These are phyloP conservation scores for Synergus laeviventris DNA, from an alignment of 2,888 invertebrate genomes.

Conservation along the genomic window DNA sequence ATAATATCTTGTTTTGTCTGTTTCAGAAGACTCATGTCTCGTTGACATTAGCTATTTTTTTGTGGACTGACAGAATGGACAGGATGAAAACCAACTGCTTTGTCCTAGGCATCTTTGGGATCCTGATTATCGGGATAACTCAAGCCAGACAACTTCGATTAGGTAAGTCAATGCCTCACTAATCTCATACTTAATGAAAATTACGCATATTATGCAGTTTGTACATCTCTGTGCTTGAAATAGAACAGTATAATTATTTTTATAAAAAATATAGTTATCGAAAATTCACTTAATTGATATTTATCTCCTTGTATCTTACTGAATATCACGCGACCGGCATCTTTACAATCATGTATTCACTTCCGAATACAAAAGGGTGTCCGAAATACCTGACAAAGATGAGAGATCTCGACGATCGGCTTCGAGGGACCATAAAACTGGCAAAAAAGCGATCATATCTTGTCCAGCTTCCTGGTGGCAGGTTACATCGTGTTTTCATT, in stretches of 20 bases:
- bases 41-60: conserved; percentile 57
- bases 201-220: no score
- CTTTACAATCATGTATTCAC: conserved; percentile 34
- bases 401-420: conserved; percentile 24
- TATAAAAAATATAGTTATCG: background rate
- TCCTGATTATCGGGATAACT: conserved; percentile 58
- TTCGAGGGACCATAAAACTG: background rate
- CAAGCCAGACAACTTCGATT: conserved; percentile 62
- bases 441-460: conserved; percentile 25
- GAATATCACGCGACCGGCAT: conserved; percentile 10
- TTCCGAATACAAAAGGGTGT: conserved; percentile 36
- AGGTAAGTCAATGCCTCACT: conserved; percentile 67
- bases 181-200: no score
- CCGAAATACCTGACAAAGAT: conserved; percentile 10
- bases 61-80: conserved; percentile 54
- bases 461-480: conserved; percentile 32
- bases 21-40: conserved; percentile 67
- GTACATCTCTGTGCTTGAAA: no score
- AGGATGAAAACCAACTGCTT: conserved; percentile 65
- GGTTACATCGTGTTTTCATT: conserved; percentile 36
- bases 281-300: conserved; percentile 16
- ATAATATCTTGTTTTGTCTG: conserved; percentile 48
- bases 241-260: background rate
- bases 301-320: conserved; percentile 15
- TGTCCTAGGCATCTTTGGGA: conserved; percentile 62